Base-by-base conservation (phyloP, 2,113 vertebrate genomes). In the Psilopsiagon aymara region DNA sequence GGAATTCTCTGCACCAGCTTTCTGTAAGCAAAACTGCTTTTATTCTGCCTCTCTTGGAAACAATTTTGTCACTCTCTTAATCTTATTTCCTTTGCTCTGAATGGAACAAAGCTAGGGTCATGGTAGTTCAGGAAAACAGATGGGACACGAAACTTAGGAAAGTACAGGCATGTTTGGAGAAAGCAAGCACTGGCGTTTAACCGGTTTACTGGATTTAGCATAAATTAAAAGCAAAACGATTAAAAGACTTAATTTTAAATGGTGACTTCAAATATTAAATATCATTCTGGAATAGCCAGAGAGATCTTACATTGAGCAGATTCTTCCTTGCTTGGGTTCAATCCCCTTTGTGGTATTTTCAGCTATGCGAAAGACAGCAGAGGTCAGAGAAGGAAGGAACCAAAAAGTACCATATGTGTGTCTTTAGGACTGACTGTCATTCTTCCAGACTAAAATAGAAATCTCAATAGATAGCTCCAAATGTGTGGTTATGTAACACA, bases 381-480 rank as follows among this genome's bases (percentile, higher is more conserved):
- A 62, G 20, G 11, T 80, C 71, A 77, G 35, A 70, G 49, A 67
- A 74, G 4, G 37, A 86, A 86, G 39, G 27, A 57, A 83, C 15
- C 2, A 29, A 66, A 66, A 74, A 47, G 13, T 35, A 60, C 35
- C 39, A 33, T 44, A 28, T 27, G 37, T 15, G 7, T 52, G 17
- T 77, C 52, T 82, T 91, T 77, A 19, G 28, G 39, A 51, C 3
- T 59, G 49, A 43, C 21, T 82, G 59, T 59, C 31, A 29, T 70
- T 93, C 75, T 81, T 93, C n/a, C 25, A 74, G 37, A 74, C 25
- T 31, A 37, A 93, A 86, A 70, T 27, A 83, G 59, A 94, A 92
- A 81, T 41, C 69, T 92, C 57, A 69, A 13, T 33, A 90, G n/a
- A 64, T 14, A 53, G 10, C 18, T 90, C 67, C 49, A 73, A 90